Evolutionary conservation across 2,888 invertebrate species (phyloP).

Genomic region (Cephus runcator): DNA sequence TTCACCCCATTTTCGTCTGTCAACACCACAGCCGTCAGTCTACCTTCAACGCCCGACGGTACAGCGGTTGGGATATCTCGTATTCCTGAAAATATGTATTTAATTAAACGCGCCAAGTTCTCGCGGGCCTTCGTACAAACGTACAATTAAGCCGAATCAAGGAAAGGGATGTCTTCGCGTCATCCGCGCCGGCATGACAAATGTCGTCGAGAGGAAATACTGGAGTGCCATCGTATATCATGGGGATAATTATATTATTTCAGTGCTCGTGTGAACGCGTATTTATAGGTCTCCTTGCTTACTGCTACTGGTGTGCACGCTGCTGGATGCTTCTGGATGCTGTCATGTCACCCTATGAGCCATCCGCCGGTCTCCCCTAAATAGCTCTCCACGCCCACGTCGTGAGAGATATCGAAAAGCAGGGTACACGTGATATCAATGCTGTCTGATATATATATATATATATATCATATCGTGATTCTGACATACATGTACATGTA

Average conservation of each 20-base stretch:
- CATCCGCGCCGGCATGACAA: slow-evolving; percentile 46
- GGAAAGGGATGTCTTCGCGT: slow-evolving; percentile 44
- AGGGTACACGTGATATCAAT: background rate
- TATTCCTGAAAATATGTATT: background rate
- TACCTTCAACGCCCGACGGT: background rate
- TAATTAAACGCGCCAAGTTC: background rate
- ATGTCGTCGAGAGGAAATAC: slow-evolving; percentile 46
- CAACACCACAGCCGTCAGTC: background rate
- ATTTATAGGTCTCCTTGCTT: slow-evolving; percentile 40
- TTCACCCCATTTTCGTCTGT: background rate
- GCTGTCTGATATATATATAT: background rate
- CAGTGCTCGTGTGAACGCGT: slow-evolving; percentile 34
- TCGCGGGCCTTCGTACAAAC: background rate
- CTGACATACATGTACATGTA: background rate
- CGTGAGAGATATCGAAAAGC: background rate
- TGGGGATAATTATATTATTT: slow-evolving; percentile 62
- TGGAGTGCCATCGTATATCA: slow-evolving; percentile 55
- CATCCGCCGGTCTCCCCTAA: slow-evolving; percentile 23
- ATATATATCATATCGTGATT: background rate
- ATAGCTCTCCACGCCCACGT: slow-evolving; percentile 26
- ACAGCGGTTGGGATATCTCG: background rate
- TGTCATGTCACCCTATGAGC: slow-evolving; percentile 12
- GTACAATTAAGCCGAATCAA: slow-evolving; percentile 23
- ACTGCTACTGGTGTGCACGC: background rate
- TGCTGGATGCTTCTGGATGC: background rate